A percentile compares a stretch with the other conserved stretches of the same genome.
Evolutionary conservation across 1,140 invertebrate genomes (phyloP).

Genomic region (Drosophila sp.): DNA sequence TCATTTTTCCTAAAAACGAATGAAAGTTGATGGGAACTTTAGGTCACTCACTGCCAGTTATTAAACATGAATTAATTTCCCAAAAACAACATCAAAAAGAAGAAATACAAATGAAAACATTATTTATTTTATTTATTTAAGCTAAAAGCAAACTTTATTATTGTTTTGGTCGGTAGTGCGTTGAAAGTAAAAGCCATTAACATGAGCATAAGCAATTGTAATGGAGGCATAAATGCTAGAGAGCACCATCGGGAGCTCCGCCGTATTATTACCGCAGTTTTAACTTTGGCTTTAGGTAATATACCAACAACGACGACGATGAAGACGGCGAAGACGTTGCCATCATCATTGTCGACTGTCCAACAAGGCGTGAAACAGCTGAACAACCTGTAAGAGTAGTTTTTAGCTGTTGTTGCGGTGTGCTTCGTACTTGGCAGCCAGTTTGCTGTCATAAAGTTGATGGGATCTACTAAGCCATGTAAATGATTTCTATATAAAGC

Average conservation of each 20-base stretch:
- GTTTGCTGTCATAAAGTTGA: constrained; percentile 26
- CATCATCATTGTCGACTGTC: constrained; percentile 52
- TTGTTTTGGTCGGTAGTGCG: constrained; percentile 50
- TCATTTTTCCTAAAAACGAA: constrained; percentile 69
- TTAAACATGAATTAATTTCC: constrained; percentile 58
- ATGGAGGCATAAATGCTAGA: constrained; percentile 33
- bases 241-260: not conserved
- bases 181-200: constrained; percentile 73
- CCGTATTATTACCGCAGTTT: constrained; percentile 60
- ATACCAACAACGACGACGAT: constrained; percentile 25
- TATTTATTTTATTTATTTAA: constrained; percentile 45
- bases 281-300: constrained; percentile 65
- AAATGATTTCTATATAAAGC: constrained; percentile 17
- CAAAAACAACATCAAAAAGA: constrained; percentile 25
- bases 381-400: constrained; percentile 48
- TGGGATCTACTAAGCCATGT: constrained; percentile 24
- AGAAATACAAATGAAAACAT: constrained; percentile 44
- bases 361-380: constrained; percentile 77
- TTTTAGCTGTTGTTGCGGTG: constrained; percentile 40
- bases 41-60: constrained; percentile 61
- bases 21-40: constrained; percentile 62
- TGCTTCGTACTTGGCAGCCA: constrained; percentile 39
- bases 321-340: constrained; percentile 12
- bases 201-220: constrained; percentile 66
- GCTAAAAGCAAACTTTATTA: constrained; percentile 50